phyloP scores from a whole-genome alignment of 2,797 vertebrate species.

The Coluber constrictor region DNA sequence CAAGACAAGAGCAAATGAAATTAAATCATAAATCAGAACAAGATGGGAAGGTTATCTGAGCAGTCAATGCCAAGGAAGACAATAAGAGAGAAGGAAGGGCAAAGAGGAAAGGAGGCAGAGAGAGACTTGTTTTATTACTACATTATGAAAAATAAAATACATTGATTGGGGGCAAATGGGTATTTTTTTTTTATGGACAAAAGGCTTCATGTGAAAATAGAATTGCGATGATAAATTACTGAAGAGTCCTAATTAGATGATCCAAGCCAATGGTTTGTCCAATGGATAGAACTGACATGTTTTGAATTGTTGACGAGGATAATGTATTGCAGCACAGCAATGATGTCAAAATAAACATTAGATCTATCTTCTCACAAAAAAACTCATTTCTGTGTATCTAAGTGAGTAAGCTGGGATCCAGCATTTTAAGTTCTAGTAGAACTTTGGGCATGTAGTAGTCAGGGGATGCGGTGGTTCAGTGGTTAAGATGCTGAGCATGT shows the following conservation, averaged over 20 bases:
- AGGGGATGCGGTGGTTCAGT: too few species aligned
- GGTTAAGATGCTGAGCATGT: too few species aligned
- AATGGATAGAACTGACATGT: not conserved
- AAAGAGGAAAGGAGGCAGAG: not conserved
- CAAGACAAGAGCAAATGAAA: constrained; percentile 36
- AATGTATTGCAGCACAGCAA: not conserved
- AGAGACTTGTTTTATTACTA: constrained; percentile 7
- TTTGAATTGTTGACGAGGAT: not conserved
- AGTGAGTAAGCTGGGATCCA: not conserved
- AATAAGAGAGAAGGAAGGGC: not conserved
- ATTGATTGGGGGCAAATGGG: not conserved
- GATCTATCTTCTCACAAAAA: not conserved
- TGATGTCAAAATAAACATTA: not conserved
- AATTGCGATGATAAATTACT: not conserved
- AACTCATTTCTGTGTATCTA: too few species aligned
- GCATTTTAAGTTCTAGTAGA: not conserved
- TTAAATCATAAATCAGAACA: constrained; percentile 31
- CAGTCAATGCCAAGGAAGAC: constrained; percentile 23
- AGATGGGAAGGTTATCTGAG: constrained; percentile 25
- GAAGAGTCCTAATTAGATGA: not conserved
- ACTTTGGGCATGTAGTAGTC: not conserved
- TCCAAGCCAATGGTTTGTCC: not conserved
- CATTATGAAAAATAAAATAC: constrained; percentile 16
- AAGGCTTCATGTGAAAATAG: not conserved
- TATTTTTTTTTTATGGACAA: not conserved